phyloP scores from a whole-genome alignment of 2,797 vertebrate genomes.

The Poeciliopsis turneri region DNA sequence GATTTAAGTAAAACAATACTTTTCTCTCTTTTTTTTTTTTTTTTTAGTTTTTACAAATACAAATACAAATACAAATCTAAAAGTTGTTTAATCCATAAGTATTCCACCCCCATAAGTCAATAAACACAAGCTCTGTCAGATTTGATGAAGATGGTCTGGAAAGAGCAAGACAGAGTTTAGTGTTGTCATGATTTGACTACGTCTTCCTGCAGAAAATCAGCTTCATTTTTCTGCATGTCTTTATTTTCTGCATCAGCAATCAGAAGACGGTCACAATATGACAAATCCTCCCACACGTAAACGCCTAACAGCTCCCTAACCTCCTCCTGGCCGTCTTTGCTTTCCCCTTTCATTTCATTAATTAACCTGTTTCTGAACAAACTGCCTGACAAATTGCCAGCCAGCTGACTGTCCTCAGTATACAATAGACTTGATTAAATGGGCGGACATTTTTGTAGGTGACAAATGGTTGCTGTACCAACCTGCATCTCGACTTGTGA shows the following conservation, averaged over 20 bases:
- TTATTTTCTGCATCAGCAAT: constrained; percentile 56
- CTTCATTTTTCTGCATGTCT: constrained; percentile 42
- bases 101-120: not conserved
- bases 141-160: not conserved
- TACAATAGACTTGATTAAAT: constrained; percentile 82
- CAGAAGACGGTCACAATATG: constrained; percentile 48
- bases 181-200: not conserved
- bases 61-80: not conserved
- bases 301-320: constrained; percentile 68
- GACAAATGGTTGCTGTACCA: constrained; percentile 76
- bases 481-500: constrained; percentile 79
- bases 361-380: constrained; percentile 76
- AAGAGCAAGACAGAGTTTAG: not conserved
- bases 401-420: constrained; percentile 59
- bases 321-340: constrained; percentile 76
- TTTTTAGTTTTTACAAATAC: not conserved
- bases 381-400: constrained; percentile 73
- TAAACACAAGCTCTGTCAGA: not conserved
- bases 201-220: constrained; percentile 31
- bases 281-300: constrained; percentile 60
- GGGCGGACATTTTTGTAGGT: constrained; percentile 79
- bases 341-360: constrained; percentile 80
- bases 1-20: not conserved
- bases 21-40: not conserved
- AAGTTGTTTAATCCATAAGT: not conserved